Conservation (phyloP, 2,888 invertebrate genomes). For the Leptinotarsa juncta region DNA sequence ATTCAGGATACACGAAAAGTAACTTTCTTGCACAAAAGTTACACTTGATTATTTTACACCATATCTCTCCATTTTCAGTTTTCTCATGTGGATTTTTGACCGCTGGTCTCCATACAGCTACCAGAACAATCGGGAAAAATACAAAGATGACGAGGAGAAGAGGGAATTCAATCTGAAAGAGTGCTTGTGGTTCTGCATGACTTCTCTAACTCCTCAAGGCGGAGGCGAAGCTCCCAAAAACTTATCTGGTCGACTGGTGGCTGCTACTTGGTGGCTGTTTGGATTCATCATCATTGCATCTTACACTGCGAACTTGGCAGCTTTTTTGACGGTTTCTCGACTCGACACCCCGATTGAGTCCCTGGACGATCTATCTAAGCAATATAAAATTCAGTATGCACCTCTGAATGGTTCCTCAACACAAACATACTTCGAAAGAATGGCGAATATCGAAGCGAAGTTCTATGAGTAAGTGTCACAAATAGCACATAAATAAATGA, state of each 20-base stretch:
- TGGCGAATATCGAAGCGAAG: conserved; percentile 93
- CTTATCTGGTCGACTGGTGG: conserved; percentile 85
- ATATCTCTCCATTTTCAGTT: conserved; percentile 67
- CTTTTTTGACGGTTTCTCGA: conserved; percentile 94
- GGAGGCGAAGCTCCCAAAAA: conserved; percentile 97
- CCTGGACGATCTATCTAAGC: conserved; percentile 91
- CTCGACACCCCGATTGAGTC: conserved; percentile 94
- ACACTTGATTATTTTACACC: conserved; percentile 9
- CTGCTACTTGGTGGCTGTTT: conserved; percentile 99
- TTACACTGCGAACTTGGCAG: conserved; percentile 97
- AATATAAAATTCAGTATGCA: conserved; percentile 94
- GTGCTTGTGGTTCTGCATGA: conserved; percentile 99
- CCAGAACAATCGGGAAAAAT: conserved; percentile 93
- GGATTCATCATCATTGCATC: conserved; percentile 99
- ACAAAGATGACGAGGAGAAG: conserved; percentile 93
- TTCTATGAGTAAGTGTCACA: conserved; percentile 86
- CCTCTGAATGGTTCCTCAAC: conserved; percentile 89
- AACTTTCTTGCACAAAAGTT: neutral
- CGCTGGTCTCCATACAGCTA: conserved; percentile 98
- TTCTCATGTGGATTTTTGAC: conserved; percentile 96
- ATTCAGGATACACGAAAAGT: too few relatives aligned
- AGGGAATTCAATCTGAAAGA: conserved; percentile 95
- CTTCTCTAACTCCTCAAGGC: conserved; percentile 94
- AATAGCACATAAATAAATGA: too few relatives aligned
- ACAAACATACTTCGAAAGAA: conserved; percentile 94